phyloP scores from a whole-genome alignment of 2,888 invertebrate species.

The Apamea epomidion region DNA sequence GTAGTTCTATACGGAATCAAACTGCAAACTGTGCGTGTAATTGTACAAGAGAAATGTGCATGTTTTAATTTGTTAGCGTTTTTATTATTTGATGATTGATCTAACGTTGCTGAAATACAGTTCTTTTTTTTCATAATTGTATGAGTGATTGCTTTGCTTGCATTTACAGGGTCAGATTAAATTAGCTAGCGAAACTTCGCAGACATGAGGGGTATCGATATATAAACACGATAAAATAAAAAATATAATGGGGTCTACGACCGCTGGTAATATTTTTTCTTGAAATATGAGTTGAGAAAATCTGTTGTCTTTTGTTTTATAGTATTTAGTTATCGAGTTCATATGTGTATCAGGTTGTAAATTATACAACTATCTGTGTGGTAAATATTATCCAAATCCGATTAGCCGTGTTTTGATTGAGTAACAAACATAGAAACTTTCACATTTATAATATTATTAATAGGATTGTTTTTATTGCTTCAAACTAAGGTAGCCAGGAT shows the following conservation, averaged over 20 bases:
- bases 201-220: no score
- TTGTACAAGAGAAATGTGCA: slow-evolving; percentile 4
- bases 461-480: background rate
- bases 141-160: background rate
- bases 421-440: background rate
- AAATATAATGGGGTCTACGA: no score
- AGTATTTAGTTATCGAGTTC: background rate
- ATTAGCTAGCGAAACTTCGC: no score
- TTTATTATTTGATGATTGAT: background rate
- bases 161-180: background rate
- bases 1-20: background rate
- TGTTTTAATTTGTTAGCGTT: background rate
- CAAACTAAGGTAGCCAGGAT: background rate
- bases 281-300: no score
- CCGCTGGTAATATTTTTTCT: no score
- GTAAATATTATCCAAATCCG: background rate
- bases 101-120: background rate
- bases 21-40: slow-evolving; percentile 9
- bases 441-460: background rate
- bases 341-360: background rate
- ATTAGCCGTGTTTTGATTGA: background rate
- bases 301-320: no score
- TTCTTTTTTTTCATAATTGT: background rate
- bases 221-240: no score
- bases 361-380: background rate